Conservation (phyloP, 2,797 vertebrate genomes). For the Etheostoma perlongum region DNA sequence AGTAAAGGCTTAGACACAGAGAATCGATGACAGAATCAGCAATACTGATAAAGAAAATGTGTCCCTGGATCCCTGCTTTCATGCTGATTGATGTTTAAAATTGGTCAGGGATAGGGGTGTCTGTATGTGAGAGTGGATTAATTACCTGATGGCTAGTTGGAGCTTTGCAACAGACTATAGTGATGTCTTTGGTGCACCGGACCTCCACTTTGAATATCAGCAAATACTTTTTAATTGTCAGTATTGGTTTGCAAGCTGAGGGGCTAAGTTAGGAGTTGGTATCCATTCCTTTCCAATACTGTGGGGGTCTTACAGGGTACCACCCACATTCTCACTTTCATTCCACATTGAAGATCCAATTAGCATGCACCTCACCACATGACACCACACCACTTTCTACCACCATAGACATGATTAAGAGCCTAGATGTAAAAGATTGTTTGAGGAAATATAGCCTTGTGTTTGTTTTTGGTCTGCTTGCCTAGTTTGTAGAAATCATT, state of each 20-base stretch:
- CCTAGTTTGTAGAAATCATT: slow-evolving; percentile 69
- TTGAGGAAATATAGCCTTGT: slow-evolving; percentile 42
- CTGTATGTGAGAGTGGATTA: background rate
- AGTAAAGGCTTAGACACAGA: slow-evolving; percentile 20
- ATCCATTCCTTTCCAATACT: slow-evolving; percentile 29
- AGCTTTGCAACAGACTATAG: background rate
- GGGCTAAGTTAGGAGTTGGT: slow-evolving; percentile 12
- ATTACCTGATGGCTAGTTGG: background rate
- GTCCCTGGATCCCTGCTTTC: background rate
- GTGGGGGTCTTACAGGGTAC: slow-evolving; percentile 70
- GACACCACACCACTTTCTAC: slow-evolving; percentile 42
- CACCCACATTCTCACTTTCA: slow-evolving; percentile 88
- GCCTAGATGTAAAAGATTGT: background rate
- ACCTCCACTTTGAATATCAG: slow-evolving; percentile 16
- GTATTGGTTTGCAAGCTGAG: slow-evolving; percentile 27
- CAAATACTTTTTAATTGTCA: slow-evolving; percentile 6
- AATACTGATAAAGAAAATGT: background rate
- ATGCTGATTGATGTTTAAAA: slow-evolving; percentile 5
- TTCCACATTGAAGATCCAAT: slow-evolving; percentile 72
- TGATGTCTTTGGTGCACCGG: slow-evolving; percentile 2
- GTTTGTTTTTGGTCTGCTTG: slow-evolving; percentile 75
- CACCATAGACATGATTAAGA: slow-evolving; percentile 18
- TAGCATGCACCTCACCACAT: slow-evolving; percentile 54
- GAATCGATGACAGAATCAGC: slow-evolving; percentile 15
- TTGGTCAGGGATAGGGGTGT: background rate